Evolutionary conservation across 2,888 invertebrate species (phyloP).

Genomic region (Hylaea fasciaria): DNA sequence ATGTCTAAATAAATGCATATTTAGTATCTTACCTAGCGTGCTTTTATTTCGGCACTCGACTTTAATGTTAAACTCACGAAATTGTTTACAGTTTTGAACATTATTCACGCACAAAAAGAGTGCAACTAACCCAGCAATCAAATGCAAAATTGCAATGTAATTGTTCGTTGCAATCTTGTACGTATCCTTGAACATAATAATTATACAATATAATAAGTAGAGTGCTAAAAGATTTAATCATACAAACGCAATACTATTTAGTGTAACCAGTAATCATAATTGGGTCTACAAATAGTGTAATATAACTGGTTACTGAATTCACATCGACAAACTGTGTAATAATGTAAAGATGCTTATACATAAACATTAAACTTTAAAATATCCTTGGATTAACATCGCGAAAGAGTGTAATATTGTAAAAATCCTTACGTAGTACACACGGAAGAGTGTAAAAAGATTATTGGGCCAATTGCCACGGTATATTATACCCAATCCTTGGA

Average conservation of each 20-base stretch:
- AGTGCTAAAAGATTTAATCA: too few relatives aligned
- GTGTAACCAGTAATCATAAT: too few relatives aligned
- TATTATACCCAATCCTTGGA: not conserved
- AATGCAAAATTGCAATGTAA: too few relatives aligned
- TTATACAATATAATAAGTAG: too few relatives aligned
- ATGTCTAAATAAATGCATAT: conserved; percentile 6
- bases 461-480: not conserved
- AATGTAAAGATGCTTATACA: not conserved
- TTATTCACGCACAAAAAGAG: conserved; percentile 1
- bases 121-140: too few relatives aligned
- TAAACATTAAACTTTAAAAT: not conserved
- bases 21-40: not conserved
- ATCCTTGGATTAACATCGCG: not conserved
- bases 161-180: not conserved
- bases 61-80: conserved; percentile 42
- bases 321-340: not conserved
- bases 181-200: not conserved
- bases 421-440: not conserved
- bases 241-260: too few relatives aligned
- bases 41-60: conserved; percentile 27
- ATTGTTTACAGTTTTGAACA: conserved; percentile 1
- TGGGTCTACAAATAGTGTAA: too few relatives aligned
- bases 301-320: not conserved
- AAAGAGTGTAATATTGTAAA: not conserved
- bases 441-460: not conserved